phyloP scores from a whole-genome alignment of 2,113 vertebrate genomes.

The Cavia porcellus region DNA sequence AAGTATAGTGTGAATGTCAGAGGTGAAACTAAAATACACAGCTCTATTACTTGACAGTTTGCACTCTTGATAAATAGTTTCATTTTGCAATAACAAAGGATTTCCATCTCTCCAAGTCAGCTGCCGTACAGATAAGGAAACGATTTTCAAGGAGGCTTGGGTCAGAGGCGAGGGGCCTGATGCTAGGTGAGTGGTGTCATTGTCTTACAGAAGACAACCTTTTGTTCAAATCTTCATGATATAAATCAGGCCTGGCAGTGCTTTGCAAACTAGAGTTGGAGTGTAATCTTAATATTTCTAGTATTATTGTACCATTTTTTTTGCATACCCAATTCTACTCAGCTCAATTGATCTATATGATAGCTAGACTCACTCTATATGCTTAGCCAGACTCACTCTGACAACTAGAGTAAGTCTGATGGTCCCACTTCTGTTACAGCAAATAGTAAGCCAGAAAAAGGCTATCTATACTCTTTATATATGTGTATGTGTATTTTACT shows the following conservation, averaged over 20 bases:
- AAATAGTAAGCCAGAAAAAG: background rate
- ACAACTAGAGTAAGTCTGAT: background rate
- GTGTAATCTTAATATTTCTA: background rate
- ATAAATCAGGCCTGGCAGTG: background rate
- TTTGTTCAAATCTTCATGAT: background rate
- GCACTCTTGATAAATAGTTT: constrained; percentile 66
- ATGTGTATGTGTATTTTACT: background rate
- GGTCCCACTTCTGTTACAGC: background rate
- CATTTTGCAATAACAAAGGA: constrained; percentile 67
- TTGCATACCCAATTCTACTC: background rate
- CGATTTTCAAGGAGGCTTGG: background rate
- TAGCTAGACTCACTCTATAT: background rate
- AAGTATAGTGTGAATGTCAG: constrained; percentile 60
- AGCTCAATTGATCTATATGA: background rate
- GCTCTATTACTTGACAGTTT: constrained; percentile 49
- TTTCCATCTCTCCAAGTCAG: constrained; percentile 31
- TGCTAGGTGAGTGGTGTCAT: background rate
- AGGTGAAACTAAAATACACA: constrained; percentile 60
- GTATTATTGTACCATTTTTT: background rate
- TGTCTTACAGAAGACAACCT: background rate
- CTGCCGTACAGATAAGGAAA: constrained; percentile 56
- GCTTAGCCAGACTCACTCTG: constrained; percentile 19
- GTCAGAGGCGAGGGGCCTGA: background rate
- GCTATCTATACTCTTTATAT: background rate
- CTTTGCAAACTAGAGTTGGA: background rate